Evolutionary conservation across 1,140 invertebrate genomes (phyloP), one percentile per base, ranked within the genome.

Genomic region (Mercenaria mercenaria): DNA sequence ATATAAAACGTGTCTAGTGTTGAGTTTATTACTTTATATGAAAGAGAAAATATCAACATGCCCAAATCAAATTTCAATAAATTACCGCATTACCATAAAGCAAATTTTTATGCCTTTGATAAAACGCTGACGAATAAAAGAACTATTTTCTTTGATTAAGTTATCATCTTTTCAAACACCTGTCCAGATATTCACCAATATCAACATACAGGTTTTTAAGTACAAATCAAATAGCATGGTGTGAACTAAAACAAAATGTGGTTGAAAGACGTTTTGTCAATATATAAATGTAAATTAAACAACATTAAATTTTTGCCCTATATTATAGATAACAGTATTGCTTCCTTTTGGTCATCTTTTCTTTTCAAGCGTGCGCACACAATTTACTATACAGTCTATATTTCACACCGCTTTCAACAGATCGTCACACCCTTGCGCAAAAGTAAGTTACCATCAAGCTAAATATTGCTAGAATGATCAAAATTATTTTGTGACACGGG

Each of bases 11-110:
- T 52, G 43, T 52, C 10, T 79, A 4, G 76, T 59, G 50, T 56
- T 52, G 23, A 8, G 56, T 79, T 79, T 79, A 79, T 56, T 32
- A 37, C 76, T 6, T 34, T 15, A 79, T 52, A 79, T 79, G 76
- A 79, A 79, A 79, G 76, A 79, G 76, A 52, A 79, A 34, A 56
- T 79, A 79, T 39, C 47, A 79, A 79, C 76, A 56, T 79, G 76
- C 47, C 76, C 26, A 79, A 79, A 79, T 79, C 76, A 79, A 79
- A 79, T 52, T 52, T 79, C 76, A 79, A 79, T 79, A 79, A 79
- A 79, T 79, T 79, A 79, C 76, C 76, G 76, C 26, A 79, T 79
- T 79, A 79, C 29, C 76, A 79, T 79, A 79, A 52, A 79, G 76
- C 76, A 29, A 56, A 56, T 74, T 56, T 79, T 79, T 79, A 79